These are phyloP conservation scores for Champsocephalus gunnari DNA, from an alignment of 2,797 vertebrate species.

Conservation along the genomic window DNA sequence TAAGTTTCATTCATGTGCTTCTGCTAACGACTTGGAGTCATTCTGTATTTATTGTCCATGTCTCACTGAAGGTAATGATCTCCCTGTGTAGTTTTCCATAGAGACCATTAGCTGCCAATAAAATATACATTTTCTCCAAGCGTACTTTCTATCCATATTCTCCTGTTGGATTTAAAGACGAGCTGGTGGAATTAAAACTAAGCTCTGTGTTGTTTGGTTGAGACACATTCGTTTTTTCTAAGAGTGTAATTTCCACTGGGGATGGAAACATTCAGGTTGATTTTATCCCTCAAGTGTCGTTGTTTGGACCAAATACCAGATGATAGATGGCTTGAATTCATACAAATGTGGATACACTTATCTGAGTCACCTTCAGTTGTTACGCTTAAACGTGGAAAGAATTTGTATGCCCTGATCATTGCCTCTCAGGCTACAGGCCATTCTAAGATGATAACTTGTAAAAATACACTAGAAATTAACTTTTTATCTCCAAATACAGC, in stretches of 20 bases:
- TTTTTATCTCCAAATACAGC: background rate
- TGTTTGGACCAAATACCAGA: background rate
- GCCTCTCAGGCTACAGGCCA: too few species aligned
- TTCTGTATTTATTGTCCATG: slow-evolving; percentile 53
- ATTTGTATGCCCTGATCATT: too few species aligned
- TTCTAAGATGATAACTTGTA: too few species aligned
- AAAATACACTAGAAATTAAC: too few species aligned
- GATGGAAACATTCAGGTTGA: background rate
- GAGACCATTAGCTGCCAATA: slow-evolving; percentile 41
- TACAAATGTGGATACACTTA: too few species aligned
- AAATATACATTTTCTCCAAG: slow-evolving; percentile 11
- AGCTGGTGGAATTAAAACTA: background rate
- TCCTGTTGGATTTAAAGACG: slow-evolving; percentile 13
- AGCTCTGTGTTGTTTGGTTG: background rate
- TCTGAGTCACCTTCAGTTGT: background rate
- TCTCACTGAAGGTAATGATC: slow-evolving; percentile 59
- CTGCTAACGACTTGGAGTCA: slow-evolving; percentile 51
- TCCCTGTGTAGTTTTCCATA: slow-evolving; percentile 39
- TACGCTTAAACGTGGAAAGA: too few species aligned
- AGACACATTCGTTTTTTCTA: background rate
- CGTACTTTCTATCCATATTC: slow-evolving; percentile 13
- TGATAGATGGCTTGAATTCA: background rate
- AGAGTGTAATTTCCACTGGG: background rate
- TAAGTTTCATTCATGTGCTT: slow-evolving; percentile 85
- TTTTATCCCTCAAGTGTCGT: background rate